A percentile compares a stretch with the other conserved stretches of the same genome.
phyloP scores from a whole-genome alignment of 2,113 vertebrate genomes.

The Ahaetulla prasina region DNA sequence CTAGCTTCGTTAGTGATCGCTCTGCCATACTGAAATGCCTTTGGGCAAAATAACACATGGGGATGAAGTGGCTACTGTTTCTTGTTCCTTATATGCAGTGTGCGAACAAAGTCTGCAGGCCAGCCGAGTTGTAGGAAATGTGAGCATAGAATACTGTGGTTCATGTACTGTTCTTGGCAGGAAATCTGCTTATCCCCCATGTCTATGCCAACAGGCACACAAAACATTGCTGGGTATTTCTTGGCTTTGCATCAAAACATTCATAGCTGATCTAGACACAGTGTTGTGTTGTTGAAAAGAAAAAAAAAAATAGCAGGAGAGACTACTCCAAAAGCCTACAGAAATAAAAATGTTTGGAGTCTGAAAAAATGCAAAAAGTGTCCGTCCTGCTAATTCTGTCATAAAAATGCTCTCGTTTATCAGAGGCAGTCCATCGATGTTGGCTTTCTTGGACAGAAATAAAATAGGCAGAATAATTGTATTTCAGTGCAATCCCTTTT shows the following conservation, averaged over 20 bases:
- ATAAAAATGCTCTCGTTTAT: not conserved
- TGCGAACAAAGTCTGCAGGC: conserved; percentile 10
- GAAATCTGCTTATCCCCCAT: not conserved
- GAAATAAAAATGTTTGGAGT: not conserved
- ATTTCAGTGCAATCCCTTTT: not conserved
- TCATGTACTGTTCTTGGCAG: conserved; percentile 8
- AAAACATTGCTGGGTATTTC: conserved; percentile 10
- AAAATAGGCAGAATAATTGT: not conserved
- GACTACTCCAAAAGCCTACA: conserved; percentile 6
- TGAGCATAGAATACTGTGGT: not conserved
- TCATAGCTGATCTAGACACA: not conserved
- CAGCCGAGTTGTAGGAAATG: rapidly evolving
- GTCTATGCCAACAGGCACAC: conserved; percentile 15
- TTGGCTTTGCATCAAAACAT: not conserved
- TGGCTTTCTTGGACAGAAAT: not conserved
- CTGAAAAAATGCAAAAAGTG: not conserved
- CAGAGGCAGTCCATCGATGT: not conserved
- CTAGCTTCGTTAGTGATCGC: not conserved
- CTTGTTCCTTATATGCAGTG: not conserved
- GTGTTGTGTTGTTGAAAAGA: conserved; percentile 14
- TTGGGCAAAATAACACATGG: not conserved
- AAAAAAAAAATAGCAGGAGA: not conserved
- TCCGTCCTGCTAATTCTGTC: not conserved
- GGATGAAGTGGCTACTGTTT: not conserved
- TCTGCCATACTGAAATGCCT: not conserved